Evolutionary conservation across 2,888 invertebrate species (phyloP).

Genomic region (Clunio marinus): DNA sequence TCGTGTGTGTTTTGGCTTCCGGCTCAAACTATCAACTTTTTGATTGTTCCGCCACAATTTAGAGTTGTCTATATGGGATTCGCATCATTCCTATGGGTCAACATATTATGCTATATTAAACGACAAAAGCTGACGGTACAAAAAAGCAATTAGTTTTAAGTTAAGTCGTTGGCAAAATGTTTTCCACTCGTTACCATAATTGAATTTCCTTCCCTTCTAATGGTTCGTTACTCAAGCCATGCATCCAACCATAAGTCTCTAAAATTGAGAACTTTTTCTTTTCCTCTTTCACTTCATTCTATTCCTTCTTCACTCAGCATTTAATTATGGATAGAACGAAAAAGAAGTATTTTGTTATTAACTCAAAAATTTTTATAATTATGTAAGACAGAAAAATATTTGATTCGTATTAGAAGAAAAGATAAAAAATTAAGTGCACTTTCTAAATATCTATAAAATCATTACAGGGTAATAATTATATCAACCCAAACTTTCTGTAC

Average conservation of each 20-base stretch:
- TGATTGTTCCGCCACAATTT: conserved; percentile 64
- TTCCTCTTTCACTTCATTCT: too few species aligned
- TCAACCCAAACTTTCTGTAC: too few species aligned
- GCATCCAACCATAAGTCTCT: background rate
- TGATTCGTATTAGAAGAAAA: background rate
- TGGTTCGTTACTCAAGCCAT: background rate
- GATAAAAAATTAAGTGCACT: background rate
- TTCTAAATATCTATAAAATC: background rate
- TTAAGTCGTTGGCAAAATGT: background rate
- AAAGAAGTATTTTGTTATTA: background rate
- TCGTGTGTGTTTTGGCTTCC: conserved; percentile 84
- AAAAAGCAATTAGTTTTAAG: too few species aligned
- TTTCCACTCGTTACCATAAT: conserved; percentile 5
- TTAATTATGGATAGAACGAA: conserved; percentile 2
- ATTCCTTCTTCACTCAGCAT: background rate
- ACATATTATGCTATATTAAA: conserved; percentile 78
- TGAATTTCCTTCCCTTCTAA: background rate
- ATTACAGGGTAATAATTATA: too few species aligned
- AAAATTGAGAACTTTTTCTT: too few species aligned
- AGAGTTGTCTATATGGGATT: conserved; percentile 75
- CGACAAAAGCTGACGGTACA: conserved; percentile 49
- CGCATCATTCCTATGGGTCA: conserved; percentile 78
- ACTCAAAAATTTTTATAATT: background rate
- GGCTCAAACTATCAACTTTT: conserved; percentile 73
- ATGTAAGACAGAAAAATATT: background rate